Base-by-base conservation (phyloP, 1,140 invertebrate species). In the Ceratosolen fusciceps region DNA sequence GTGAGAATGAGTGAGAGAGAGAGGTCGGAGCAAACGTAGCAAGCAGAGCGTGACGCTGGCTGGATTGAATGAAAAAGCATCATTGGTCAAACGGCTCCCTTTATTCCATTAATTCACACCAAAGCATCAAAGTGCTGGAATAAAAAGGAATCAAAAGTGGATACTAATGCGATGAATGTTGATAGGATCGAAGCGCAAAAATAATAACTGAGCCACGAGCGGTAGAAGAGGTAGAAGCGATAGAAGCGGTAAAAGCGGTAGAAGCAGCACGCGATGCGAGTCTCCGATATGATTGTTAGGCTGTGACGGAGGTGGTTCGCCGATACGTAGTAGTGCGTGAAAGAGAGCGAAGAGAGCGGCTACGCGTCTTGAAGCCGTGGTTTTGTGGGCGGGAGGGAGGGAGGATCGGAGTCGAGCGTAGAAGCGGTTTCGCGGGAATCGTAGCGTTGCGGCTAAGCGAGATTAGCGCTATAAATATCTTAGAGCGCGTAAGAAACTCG, bases 391-490 rank as follows among this genome's bases (percentile, higher is more conserved):
- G 31, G 70, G 31, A 68, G 65, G 29, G 71, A 39, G 26, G 54
- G 47, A 49, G 34, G 34, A 72, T 43, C 21, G 24, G 72, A 58
- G 21, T 74, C 74, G 74, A 70, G 52, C 24, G 70, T 74, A 71
- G 83, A 70, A 19, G 14, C 49, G 14, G 49, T 52, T 84, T 83
- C 75, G 82, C 83, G 81, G 79, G 74, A 82, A 82, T 82, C 85
- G 85, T 83, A 85, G 84, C 85, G 83, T 82, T 80, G 80, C 79
- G 70, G 80, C 81, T 82, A 84, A 86, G 85, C 84, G 83, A 85
- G 85, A 87, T 87, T 87, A 86, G 86, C 82, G 82, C 85, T 86
- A 87, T 86, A 87, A 87, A 87, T 87, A 87, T 80, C 82, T 77
- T 81, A 49, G 71, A 47, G 70, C 80, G 79, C 74, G 7, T 60